Evolutionary conservation across 2,113 vertebrate species (phyloP).

Genomic region (Halichoeres trimaculatus): DNA sequence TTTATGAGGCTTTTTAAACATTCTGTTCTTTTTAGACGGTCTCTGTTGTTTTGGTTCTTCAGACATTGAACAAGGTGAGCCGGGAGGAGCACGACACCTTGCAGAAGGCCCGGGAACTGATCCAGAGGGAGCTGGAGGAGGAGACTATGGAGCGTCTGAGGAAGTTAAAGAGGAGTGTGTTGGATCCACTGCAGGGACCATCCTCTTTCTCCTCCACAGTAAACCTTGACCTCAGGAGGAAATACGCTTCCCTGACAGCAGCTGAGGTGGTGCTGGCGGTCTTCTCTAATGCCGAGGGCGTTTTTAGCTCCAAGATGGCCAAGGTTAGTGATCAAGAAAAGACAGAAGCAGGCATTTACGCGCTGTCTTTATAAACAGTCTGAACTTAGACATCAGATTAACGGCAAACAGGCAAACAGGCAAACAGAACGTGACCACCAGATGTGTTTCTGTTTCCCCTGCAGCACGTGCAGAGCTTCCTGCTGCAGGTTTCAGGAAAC

Average conservation of each 20-base stretch:
- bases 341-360: too few relatives aligned
- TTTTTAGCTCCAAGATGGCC: constrained; percentile 76
- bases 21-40: too few relatives aligned
- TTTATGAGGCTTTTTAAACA: too few relatives aligned
- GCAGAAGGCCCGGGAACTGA: constrained; percentile 68
- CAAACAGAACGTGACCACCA: too few relatives aligned
- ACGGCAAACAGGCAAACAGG: too few relatives aligned
- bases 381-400: too few relatives aligned
- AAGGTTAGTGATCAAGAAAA: constrained; percentile 71
- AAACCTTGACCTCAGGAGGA: constrained; percentile 76
- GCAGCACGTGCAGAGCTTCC: constrained; percentile 79
- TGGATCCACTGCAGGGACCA: constrained; percentile 69
- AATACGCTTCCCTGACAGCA: constrained; percentile 72
- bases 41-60: background rate
- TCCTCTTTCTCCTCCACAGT: constrained; percentile 56
- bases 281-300: constrained; percentile 68
- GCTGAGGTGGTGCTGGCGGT: constrained; percentile 78
- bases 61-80: constrained; percentile 75
- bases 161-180: constrained; percentile 79
- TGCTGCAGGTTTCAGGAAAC: constrained; percentile 73
- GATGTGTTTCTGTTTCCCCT: background rate
- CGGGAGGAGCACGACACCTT: constrained; percentile 50
- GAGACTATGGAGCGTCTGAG: constrained; percentile 72
- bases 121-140: constrained; percentile 82
- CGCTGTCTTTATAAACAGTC: too few relatives aligned